Evolutionary conservation across 2,888 invertebrate species (phyloP).

Genomic region (Polia nebulosa): DNA sequence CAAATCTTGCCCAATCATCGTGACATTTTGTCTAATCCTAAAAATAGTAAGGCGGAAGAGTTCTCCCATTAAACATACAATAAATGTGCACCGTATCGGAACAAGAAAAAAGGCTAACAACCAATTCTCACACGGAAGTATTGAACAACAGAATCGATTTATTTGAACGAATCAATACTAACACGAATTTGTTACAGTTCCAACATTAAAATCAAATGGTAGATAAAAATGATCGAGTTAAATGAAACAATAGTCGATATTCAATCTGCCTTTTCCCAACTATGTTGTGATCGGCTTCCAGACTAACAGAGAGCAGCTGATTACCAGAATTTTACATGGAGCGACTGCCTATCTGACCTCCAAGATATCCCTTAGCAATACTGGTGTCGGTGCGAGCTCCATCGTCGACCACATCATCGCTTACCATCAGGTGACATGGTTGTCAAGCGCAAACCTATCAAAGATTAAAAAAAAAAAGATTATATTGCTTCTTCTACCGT

Average conservation of each 20-base stretch:
- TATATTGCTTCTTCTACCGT: too few species aligned
- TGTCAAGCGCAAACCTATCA: too few species aligned
- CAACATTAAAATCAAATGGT: conserved; percentile 49
- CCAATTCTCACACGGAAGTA: conserved; percentile 62
- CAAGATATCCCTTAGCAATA: too few species aligned
- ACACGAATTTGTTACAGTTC: conserved; percentile 59
- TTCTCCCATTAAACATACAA: conserved; percentile 8
- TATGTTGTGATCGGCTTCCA: background rate
- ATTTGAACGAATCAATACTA: conserved; percentile 53
- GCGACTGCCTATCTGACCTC: background rate
- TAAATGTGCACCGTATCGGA: conserved; percentile 31
- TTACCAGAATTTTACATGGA: background rate
- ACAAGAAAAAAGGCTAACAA: conserved; percentile 30
- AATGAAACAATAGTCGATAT: conserved; percentile 39
- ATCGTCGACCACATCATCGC: too few species aligned
- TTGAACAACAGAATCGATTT: conserved; percentile 57
- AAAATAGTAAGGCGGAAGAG: conserved; percentile 22
- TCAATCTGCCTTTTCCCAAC: background rate
- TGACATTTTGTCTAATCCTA: background rate
- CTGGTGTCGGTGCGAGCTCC: too few species aligned
- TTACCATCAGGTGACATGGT: too few species aligned
- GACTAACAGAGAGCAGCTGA: background rate
- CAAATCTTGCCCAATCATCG: conserved; percentile 18
- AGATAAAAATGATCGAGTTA: conserved; percentile 39
- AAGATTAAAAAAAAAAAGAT: too few species aligned